Base-by-base conservation (phyloP, 2,888 invertebrate genomes). In the Caradrina clavipalpis region DNA sequence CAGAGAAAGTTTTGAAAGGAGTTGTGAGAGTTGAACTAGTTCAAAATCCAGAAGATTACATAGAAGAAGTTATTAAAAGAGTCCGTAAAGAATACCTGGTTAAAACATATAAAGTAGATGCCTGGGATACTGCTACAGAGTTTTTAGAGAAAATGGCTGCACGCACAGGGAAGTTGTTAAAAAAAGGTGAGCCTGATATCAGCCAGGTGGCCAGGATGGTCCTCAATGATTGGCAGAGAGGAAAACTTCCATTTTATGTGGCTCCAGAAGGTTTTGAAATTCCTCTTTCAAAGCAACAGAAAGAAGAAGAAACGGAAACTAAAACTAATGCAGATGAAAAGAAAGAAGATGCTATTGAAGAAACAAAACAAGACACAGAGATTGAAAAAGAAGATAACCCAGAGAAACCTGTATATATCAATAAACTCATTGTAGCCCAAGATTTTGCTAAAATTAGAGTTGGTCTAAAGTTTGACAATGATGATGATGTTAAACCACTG, bases 211-310 rank as follows among this genome's bases (percentile, higher is more conserved):
- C 99, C 0, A 98, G 98, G 91, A 99, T 99, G 98, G 97, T 99
- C 13, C 96, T 99, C 2, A 99, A 99, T 95, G 99, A 99, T 93
- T 99, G 99, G 98, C 99, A 99, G 94, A 97, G 99, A 87, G 99
- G 99, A 7, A 99, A 99, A 93, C 94, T 99, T 64, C 99, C 99
- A 0, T 99, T 98, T 93, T 99, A 98, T 96, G 97, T 98, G 6
- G 96, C 97, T 56, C 99, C 99, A 19, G 98, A 98, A 82, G 98
- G 98, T 2, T 98, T 97, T 93, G 98, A 98, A 92, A 93, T 96
- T 59, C 98, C 98, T 3, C 92, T 97, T 78, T 92, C 96, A n/a
- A 95, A 96, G 76, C 91, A 91, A 76, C 84, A 87, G 65, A 87
- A 82, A 58, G 88, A 88, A 60, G 86, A 86, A 73, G 82, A 83